Evolutionary conservation across 2,113 vertebrate species (phyloP), one percentile per base, ranked within the genome.

Genomic region (Oreochromis spilurus): DNA sequence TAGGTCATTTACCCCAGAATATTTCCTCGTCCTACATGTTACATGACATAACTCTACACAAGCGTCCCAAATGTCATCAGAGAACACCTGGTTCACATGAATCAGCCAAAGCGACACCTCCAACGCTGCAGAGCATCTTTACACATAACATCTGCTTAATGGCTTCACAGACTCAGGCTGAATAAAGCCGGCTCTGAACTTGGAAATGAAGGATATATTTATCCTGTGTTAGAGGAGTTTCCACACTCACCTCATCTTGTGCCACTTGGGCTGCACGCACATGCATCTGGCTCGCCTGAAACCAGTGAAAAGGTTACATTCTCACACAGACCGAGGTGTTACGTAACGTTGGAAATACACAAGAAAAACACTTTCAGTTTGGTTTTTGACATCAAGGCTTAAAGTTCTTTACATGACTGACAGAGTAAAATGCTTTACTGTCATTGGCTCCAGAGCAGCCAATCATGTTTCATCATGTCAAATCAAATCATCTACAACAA

Each of bases 241-340:
- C 52, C 48, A 79, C 12, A 57, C 97, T 94, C 78, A 99, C 98
- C 97, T 99, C 98, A 92, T 99, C 98, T 85, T 98, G 97, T 2
- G 98, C 98, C 70, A 99, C 87, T 87, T 97, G 95, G 40, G 95
- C 95, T 48, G 95, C 94, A 81, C 93, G 94, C 50, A 91, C 91
- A 50, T 96, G 93, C 14, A 90, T 29, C 53, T 94, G 92, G 82
- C 90, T 96, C 2, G 94, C 95, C 96, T 97, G 84, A 86, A 94
- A 94, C 36, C 24, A 87, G 6, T 87, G 54, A 83, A 85, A 45
- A n/a, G 19, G 54, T 84, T 45, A 87, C 2, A 62, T 36, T 88
- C 83, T 83, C 2, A 8, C 38, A 54, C 50, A 29, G 21, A 0
- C 57, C 1, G 26, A 52, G 50, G 36, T 12, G 58, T 4, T 12